These are phyloP conservation scores for Erynnis tages DNA, from an alignment of 2,888 invertebrate genomes.

Conservation along the genomic window DNA sequence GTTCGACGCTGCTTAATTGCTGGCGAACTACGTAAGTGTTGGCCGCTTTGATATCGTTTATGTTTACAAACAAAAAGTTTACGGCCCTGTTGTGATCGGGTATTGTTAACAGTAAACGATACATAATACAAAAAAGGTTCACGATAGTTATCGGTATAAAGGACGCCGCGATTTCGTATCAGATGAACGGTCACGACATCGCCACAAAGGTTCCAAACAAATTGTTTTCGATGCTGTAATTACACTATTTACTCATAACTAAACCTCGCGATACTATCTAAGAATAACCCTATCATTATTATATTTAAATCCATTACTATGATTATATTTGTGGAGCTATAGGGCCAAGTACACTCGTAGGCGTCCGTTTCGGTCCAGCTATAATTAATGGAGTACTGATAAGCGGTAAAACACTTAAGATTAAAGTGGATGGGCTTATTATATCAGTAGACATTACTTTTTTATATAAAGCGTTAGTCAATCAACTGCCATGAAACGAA, in stretches of 20 bases:
- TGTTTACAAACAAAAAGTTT: constrained; percentile 3
- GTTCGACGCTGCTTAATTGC: too few relatives aligned
- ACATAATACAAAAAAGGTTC: constrained; percentile 23
- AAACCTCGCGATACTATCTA: constrained; percentile 58
- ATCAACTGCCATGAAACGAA: constrained; percentile 40
- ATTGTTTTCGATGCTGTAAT: constrained; percentile 34
- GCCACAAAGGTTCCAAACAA: constrained; percentile 18
- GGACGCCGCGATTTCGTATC: constrained; percentile 27
- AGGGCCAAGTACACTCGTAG: constrained; percentile 48
- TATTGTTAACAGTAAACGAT: constrained; percentile 16
- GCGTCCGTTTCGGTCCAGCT: constrained; percentile 56
- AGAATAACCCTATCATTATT: constrained; percentile 58
- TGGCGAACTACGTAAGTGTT: too few relatives aligned
- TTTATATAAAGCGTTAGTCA: constrained; percentile 47
- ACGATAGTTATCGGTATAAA: constrained; percentile 31
- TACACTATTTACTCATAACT: constrained; percentile 68
- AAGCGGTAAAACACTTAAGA: constrained; percentile 73
- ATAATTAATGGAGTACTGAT: constrained; percentile 72
- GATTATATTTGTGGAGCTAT: constrained; percentile 62
- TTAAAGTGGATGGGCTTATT: constrained; percentile 64
- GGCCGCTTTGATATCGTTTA: too few relatives aligned
- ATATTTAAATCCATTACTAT: constrained; percentile 78
- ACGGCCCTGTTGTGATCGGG: neutral
- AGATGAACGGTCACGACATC: constrained; percentile 30
- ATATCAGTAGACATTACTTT: constrained; percentile 49